Evolutionary conservation across 30 jellyfish, hydroid and myxozoan species (phyloP).

Genomic region (Clytia hemisphaerica): DNA sequence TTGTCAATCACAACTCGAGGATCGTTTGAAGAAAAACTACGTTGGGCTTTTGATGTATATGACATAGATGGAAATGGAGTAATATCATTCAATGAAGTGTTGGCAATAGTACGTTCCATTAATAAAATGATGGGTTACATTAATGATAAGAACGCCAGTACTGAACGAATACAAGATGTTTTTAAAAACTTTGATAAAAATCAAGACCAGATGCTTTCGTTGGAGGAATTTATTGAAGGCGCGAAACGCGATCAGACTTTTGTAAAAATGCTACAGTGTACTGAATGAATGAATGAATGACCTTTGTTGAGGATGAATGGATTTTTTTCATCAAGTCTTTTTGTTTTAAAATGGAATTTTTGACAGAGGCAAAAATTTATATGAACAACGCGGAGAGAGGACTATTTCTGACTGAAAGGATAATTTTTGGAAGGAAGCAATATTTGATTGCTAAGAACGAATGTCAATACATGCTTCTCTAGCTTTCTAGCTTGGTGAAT

Average conservation of each 20-base stretch:
- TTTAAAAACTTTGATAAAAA: conserved; percentile 65
- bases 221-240: conserved; percentile 84
- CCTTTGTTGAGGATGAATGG: too few relatives aligned
- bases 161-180: conserved; percentile 47
- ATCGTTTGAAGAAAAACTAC: conserved; percentile 59
- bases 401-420: too few relatives aligned
- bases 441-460: too few relatives aligned
- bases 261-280: conserved; percentile 68
- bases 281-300: too few relatives aligned
- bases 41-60: conserved; percentile 84
- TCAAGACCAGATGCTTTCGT: conserved; percentile 63
- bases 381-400: too few relatives aligned
- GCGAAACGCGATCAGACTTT: conserved; percentile 76
- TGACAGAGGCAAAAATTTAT: too few relatives aligned
- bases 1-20: conserved; percentile 93
- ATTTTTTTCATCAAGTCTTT: too few relatives aligned
- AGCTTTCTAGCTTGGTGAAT: too few relatives aligned
- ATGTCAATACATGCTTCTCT: too few relatives aligned
- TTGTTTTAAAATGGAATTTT: too few relatives aligned
- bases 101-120: conserved; percentile 64
- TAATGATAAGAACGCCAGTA: conserved; percentile 54
- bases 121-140: conserved; percentile 76
- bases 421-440: too few relatives aligned
- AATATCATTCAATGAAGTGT: conserved; percentile 57
- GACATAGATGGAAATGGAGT: conserved; percentile 91